These are phyloP conservation scores for Lottia gigantea DNA, from an alignment of 2,888 invertebrate genomes.

Conservation along the genomic window DNA sequence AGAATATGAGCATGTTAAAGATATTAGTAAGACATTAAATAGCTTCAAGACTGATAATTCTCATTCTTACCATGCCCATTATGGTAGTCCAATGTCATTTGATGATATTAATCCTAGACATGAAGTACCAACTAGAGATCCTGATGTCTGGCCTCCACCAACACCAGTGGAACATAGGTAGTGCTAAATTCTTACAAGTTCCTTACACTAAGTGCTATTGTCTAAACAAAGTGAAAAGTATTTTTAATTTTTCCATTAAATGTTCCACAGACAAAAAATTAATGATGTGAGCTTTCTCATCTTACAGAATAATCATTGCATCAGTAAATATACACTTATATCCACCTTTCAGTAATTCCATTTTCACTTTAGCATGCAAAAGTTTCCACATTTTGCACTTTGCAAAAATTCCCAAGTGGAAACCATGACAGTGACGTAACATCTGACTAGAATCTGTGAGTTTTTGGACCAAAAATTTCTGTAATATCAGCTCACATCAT, in stretches of 20 bases:
- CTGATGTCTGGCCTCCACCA: slow-evolving; percentile 86
- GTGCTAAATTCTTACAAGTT: slow-evolving; percentile 3
- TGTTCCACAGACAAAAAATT: too few relatives aligned
- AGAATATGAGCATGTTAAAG: slow-evolving; percentile 91
- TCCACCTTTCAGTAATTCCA: too few relatives aligned
- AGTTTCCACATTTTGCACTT: too few relatives aligned
- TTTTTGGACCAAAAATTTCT: too few relatives aligned
- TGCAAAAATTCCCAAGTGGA: too few relatives aligned
- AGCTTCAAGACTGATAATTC: slow-evolving; percentile 75
- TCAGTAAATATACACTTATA: too few relatives aligned
- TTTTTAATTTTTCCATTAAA: neutral
- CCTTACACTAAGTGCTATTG: neutral
- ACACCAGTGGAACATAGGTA: slow-evolving; percentile 66
- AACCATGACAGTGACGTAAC: too few relatives aligned
- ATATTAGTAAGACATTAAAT: slow-evolving; percentile 80
- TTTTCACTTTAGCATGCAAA: too few relatives aligned
- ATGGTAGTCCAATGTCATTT: slow-evolving; percentile 33
- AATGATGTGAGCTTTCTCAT: neutral
- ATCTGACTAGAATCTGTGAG: too few relatives aligned
- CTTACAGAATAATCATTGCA: neutral
- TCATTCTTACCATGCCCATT: slow-evolving; percentile 70
- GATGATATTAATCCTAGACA: slow-evolving; percentile 60
- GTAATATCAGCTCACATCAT: too few relatives aligned
- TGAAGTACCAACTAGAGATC: slow-evolving; percentile 80
- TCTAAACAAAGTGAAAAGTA: neutral